Evolutionary conservation across 2,113 vertebrate genomes (phyloP).

Genomic region (Romanogobio albipinnatus): DNA sequence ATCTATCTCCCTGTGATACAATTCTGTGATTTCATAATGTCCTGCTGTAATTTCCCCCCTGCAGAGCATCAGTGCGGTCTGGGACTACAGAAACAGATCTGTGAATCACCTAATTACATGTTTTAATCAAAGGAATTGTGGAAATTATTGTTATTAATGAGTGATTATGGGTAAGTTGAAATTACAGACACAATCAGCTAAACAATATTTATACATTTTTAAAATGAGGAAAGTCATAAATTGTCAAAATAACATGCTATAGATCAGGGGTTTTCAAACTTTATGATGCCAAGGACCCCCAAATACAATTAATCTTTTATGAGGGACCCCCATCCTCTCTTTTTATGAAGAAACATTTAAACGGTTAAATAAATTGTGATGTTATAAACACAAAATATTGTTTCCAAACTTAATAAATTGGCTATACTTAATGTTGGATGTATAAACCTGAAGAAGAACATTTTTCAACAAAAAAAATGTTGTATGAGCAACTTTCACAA

Average conservation of each 20-base stretch:
- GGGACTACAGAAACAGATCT: neutral
- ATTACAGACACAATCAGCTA: neutral
- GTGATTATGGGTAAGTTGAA: neutral
- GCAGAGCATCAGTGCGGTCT: neutral
- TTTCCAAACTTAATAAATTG: too few relatives aligned
- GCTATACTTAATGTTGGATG: too few relatives aligned
- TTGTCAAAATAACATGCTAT: neutral
- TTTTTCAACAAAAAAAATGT: too few relatives aligned
- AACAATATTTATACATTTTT: neutral
- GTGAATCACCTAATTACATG: neutral
- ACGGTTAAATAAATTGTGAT: too few relatives aligned
- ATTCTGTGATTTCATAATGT: conserved; percentile 26
- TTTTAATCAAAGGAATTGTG: neutral
- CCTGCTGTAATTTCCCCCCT: conserved; percentile 21
- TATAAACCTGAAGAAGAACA: too few relatives aligned
- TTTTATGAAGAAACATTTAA: too few relatives aligned
- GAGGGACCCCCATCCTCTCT: too few relatives aligned
- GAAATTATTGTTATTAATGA: neutral
- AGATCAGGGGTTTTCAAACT: too few relatives aligned
- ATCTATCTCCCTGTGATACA: conserved; percentile 39
- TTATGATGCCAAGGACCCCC: too few relatives aligned
- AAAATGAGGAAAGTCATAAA: neutral
- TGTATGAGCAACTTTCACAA: too few relatives aligned
- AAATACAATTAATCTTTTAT: too few relatives aligned
- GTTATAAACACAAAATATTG: too few relatives aligned